Evolutionary conservation across 2,797 vertebrate genomes (phyloP).

Genomic region (Pipistrellus nathusii): DNA sequence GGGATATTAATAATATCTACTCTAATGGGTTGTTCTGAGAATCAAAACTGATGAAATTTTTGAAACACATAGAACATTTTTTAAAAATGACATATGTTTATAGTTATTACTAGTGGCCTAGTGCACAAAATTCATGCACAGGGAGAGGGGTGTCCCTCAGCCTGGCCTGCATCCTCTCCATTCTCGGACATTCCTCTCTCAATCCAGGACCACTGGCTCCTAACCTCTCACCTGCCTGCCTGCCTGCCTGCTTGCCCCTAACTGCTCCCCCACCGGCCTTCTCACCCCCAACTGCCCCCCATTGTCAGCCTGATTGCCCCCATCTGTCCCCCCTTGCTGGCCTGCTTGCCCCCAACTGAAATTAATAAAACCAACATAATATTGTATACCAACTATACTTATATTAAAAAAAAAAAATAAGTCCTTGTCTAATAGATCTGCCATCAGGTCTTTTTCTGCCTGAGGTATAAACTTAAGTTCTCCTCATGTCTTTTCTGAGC

Average conservation of each 20-base stretch:
- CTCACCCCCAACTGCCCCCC: accelerated
- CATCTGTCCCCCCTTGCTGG: too few relatives aligned
- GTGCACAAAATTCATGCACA: too few relatives aligned
- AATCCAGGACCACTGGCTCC: too few relatives aligned
- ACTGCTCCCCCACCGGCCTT: accelerated
- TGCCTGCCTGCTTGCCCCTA: too few relatives aligned
- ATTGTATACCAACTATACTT: not conserved
- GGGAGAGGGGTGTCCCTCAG: too few relatives aligned
- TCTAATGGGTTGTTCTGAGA: not conserved
- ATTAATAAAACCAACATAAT: not conserved
- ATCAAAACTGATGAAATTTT: slow-evolving; percentile 23
- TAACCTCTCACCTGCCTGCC: too few relatives aligned
- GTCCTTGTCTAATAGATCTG: not conserved
- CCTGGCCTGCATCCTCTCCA: too few relatives aligned
- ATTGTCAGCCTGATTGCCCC: accelerated
- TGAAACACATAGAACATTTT: slow-evolving; percentile 42
- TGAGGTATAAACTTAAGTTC: not conserved
- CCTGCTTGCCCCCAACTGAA: not conserved
- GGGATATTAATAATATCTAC: not conserved
- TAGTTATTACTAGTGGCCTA: not conserved
- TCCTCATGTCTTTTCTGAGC: not conserved
- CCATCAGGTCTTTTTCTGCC: not conserved
- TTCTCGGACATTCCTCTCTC: too few relatives aligned
- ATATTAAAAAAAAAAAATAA: not conserved
- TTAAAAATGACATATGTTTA: not conserved